phyloP scores from a whole-genome alignment of 1,140 invertebrate species.

The Myzus persicae region DNA sequence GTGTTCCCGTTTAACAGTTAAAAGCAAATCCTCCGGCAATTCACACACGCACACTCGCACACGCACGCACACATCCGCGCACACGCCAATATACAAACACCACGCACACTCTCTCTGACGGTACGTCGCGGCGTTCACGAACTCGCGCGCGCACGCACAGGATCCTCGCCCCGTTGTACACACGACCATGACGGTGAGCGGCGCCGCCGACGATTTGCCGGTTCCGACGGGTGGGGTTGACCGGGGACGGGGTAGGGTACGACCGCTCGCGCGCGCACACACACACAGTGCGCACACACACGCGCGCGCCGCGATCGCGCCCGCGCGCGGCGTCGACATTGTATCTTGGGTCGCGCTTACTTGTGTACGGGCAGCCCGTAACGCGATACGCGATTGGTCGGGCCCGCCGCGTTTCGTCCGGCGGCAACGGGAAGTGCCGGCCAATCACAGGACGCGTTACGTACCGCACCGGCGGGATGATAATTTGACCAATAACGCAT shows the following conservation, averaged over 20 bases:
- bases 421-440: neutral
- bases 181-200: neutral
- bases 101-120: neutral
- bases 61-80: neutral
- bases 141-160: constrained; percentile 1
- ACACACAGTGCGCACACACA: too few species aligned
- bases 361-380: neutral
- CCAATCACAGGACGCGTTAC: constrained; percentile 22
- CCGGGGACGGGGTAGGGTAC: neutral
- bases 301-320: neutral
- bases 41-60: neutral
- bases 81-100: neutral
- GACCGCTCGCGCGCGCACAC: neutral
- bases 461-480: neutral
- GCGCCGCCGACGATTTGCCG: neutral
- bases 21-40: neutral
- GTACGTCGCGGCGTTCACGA: constrained; percentile 1
- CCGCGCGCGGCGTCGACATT: constrained; percentile 19
- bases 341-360: constrained; percentile 37
- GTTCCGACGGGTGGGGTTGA: neutral
- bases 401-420: neutral
- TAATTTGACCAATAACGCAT: constrained; percentile 53
- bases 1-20: neutral
- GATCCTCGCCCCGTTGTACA: neutral
- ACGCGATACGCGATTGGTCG: neutral